Conservation (phyloP, 35 echinoderm and acorn worm species). For the Anneissia japonica region DNA sequence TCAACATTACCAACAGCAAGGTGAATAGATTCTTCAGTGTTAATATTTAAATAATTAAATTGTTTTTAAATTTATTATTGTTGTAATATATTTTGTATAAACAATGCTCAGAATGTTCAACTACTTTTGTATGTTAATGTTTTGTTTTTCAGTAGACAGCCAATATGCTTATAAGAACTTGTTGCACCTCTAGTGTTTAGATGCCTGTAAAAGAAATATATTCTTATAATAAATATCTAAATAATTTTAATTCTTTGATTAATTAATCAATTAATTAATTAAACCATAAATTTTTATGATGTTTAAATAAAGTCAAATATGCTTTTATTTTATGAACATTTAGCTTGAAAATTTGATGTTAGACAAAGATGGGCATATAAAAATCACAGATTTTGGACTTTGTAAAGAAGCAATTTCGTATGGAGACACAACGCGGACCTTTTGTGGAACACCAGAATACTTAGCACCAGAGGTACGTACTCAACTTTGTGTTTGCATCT, state of each 20-base stretch:
- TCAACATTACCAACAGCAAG: too few relatives aligned
- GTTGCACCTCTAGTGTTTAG: not conserved
- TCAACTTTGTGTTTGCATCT: too few relatives aligned
- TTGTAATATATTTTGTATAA: too few relatives aligned
- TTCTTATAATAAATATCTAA: not conserved
- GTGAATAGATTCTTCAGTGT: too few relatives aligned
- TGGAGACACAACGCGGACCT: slow-evolving; percentile 86
- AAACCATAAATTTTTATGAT: not conserved
- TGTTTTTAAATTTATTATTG: too few relatives aligned
- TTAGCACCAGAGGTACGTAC: slow-evolving; percentile 78
- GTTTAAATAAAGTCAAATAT: not conserved
- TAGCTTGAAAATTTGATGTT: slow-evolving; percentile 96
- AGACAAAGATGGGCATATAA: slow-evolving; percentile 96
- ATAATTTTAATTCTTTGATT: not conserved
- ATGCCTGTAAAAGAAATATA: not conserved
- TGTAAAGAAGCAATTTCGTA: slow-evolving; percentile 89
- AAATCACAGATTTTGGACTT: slow-evolving; percentile 98
- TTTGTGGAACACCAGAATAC: slow-evolving; percentile 95
- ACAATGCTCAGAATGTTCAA: too few relatives aligned
- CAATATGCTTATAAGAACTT: too few relatives aligned
- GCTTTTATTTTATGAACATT: slow-evolving; percentile 4
- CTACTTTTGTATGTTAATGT: too few relatives aligned
- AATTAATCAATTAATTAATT: not conserved
- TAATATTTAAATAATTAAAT: too few relatives aligned
- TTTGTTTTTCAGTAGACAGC: too few relatives aligned